phyloP scores from a whole-genome alignment of 2,113 vertebrate genomes.

The Isurus oxyrinchus region DNA sequence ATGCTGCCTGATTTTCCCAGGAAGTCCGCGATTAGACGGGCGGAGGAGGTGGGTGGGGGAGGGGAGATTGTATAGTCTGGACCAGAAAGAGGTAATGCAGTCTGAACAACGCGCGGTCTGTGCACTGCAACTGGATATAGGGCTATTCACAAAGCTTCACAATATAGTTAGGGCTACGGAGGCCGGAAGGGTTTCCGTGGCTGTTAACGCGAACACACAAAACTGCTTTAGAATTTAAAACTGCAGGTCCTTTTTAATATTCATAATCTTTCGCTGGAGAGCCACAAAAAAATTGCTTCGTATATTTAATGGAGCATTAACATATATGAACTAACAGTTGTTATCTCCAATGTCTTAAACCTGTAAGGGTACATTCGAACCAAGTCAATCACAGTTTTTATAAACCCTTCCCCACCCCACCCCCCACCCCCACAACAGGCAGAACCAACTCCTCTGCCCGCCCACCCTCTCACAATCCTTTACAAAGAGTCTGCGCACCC shows the following conservation, averaged over 20 bases:
- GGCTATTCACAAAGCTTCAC: conserved; percentile 10
- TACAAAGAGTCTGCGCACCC: background rate
- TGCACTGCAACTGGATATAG: conserved; percentile 25
- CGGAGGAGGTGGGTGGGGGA: background rate
- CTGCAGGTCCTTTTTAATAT: background rate
- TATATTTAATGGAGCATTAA: background rate
- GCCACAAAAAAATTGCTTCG: background rate
- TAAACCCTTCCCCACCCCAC: background rate
- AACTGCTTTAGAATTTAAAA: conserved; percentile 1
- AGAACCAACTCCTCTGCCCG: background rate
- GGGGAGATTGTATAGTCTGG: conserved; percentile 5
- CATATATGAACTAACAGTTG: background rate
- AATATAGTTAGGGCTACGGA: background rate
- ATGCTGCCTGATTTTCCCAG: conserved; percentile 9
- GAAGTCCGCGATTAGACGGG: conserved; percentile 26
- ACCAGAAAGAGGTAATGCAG: background rate
- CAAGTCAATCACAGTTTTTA: background rate
- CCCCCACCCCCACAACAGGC: background rate
- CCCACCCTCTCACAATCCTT: background rate
- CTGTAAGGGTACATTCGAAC: background rate
- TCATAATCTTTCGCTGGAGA: background rate
- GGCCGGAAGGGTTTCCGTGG: background rate
- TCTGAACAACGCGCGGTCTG: background rate
- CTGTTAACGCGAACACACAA: background rate
- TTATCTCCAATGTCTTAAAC: background rate